phyloP scores from a whole-genome alignment of 2,797 vertebrate species.

The Lacerta agilis region DNA sequence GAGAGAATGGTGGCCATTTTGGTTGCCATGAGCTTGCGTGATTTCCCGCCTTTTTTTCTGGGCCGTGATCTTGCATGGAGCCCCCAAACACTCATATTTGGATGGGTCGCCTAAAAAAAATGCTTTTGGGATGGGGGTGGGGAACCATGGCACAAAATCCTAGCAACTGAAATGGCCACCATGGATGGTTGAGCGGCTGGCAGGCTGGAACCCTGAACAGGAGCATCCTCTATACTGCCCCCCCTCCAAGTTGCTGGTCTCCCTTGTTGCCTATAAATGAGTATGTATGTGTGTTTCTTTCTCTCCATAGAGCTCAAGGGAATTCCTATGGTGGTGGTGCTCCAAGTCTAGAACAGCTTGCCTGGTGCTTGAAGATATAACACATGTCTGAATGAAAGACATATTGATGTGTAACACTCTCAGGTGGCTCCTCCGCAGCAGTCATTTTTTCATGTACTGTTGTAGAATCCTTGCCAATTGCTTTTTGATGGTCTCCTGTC shows the following conservation, averaged over 20 bases:
- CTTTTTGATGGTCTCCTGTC: slow-evolving; percentile 6
- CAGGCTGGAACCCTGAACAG: not conserved
- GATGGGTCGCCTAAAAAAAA: too few species aligned
- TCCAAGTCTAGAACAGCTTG: not conserved
- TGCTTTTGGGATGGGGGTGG: too few species aligned
- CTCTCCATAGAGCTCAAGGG: not conserved
- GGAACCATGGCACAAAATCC: too few species aligned
- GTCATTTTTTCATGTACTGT: not conserved
- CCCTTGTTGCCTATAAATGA: not conserved
- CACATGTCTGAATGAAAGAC: slow-evolving; percentile 24
- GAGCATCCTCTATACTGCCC: too few species aligned
- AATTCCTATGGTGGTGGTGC: not conserved
- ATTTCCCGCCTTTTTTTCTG: too few species aligned
- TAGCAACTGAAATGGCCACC: too few species aligned
- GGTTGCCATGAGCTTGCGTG: too few species aligned
- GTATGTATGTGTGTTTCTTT: not conserved
- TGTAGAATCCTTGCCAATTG: slow-evolving; percentile 13
- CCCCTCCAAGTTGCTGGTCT: too few species aligned
- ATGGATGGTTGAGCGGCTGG: too few species aligned
- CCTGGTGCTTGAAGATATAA: not conserved
- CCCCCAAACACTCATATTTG: too few species aligned
- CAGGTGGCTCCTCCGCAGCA: not conserved
- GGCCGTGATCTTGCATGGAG: too few species aligned
- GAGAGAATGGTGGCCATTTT: too few species aligned
- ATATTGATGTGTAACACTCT: slow-evolving; percentile 18